Evolutionary conservation across 2,888 invertebrate species (phyloP), one percentile per base, ranked within the genome.

Genomic region (Boloria selene): DNA sequence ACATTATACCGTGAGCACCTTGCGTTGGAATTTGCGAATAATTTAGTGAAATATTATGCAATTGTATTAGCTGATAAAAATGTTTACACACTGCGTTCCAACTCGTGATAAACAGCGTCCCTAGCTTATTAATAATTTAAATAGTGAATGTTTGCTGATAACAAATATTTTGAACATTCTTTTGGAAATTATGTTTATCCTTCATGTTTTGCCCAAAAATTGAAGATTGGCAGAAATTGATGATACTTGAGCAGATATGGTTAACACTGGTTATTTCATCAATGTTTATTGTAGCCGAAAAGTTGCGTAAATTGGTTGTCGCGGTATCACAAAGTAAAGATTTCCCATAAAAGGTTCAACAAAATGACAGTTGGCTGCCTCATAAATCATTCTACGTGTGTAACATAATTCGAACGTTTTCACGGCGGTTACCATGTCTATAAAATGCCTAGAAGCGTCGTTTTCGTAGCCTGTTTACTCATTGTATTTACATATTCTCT

Each of bases 311-410:
- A 60, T n/a, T 54, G 68, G 68, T 69, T 71, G 67, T 69, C 65
- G 75, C 75, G 77, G 75, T 79, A 77, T 79, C 77, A 80, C 78
- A 80, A 79, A 80, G 78, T 72, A 70, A 77, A 81, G 82, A 84
- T 86, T 84, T 77, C 75, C 83, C 83, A 78, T 85, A 86, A 81
- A 83, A 81, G 83, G 86, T 78, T 79, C 75, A 81, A 80, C 81
- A 81, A 80, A 77, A 81, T 82, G 84, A 82, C 81, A 76, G 75
- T 75, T 73, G 75, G 77, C 77, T 77, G 74, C 74, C 77, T 77
- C 85, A 89, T 90, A 88, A 89, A 90, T 90, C 89, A 89, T 85
- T 73, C 72, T 77, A 78, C 79, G 76, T 70, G 76, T 74, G 75
- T 81, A 80, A 78, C 80, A 44, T 76, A 70, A 67, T 69, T 70